Evolutionary conservation across 2,888 invertebrate genomes (phyloP).

Genomic region (Alentia gelatinosa): DNA sequence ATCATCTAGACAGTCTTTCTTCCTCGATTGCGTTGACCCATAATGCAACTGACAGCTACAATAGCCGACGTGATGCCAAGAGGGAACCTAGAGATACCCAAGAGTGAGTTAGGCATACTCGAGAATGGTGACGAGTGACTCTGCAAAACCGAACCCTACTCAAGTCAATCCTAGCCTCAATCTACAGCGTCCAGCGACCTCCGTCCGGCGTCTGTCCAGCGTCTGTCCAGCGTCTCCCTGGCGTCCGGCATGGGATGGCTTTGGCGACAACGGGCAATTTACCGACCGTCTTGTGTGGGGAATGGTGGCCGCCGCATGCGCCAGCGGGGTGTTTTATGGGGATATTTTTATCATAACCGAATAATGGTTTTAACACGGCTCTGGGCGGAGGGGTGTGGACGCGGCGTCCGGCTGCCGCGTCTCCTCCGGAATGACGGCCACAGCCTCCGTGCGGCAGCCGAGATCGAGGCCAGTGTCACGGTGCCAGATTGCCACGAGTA

Average conservation of each 20-base stretch:
- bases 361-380: background rate
- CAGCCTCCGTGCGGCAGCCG: background rate
- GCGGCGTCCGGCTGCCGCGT: background rate
- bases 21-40: background rate
- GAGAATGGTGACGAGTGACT: background rate
- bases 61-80: background rate
- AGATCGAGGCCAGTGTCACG: background rate
- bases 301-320: background rate
- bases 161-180: too few species aligned
- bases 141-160: too few species aligned
- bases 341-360: conserved; percentile 12
- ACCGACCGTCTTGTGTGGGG: background rate
- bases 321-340: background rate
- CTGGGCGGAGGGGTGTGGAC: background rate
- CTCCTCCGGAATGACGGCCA: background rate
- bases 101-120: background rate
- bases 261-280: too few species aligned
- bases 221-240: background rate
- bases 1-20: background rate
- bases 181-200: background rate
- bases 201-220: background rate
- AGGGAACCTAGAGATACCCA: background rate
- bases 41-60: background rate
- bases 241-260: background rate
- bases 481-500: background rate